phyloP scores from a whole-genome alignment of 2,113 vertebrate species.

The Ophthalmolycus amberensis region DNA sequence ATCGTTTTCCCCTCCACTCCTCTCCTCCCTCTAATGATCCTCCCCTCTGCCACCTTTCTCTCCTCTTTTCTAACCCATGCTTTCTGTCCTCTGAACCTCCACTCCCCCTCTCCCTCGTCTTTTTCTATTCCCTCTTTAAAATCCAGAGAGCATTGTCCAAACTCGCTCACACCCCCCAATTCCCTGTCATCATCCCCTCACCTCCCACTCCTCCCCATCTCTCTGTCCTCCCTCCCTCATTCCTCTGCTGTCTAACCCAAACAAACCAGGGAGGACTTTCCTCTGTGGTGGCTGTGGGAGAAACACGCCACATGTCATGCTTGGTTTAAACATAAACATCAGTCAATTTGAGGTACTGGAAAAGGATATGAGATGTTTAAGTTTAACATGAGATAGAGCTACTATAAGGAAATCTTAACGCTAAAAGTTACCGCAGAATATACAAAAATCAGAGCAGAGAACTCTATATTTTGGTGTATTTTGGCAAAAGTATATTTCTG shows the following conservation, averaged over 20 bases:
- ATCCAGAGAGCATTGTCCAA: conserved; percentile 64
- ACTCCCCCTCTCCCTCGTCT: conserved; percentile 20
- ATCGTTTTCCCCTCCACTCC: background rate
- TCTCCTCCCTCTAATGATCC: conserved; percentile 40
- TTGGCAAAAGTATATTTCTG: background rate
- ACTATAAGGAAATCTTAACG: conserved; percentile 28
- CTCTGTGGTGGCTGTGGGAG: conserved; percentile 67
- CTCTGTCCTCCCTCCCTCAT: conserved; percentile 61
- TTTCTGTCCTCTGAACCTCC: conserved; percentile 22
- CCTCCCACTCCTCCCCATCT: conserved; percentile 49
- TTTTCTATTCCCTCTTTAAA: conserved; percentile 56
- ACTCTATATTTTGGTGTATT: conserved; percentile 2
- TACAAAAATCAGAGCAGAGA: conserved; percentile 3
- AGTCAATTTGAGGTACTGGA: conserved; percentile 62
- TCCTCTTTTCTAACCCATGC: conserved; percentile 16
- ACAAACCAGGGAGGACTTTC: conserved; percentile 75
- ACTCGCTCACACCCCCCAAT: conserved; percentile 18
- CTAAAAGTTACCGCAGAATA: conserved; percentile 12
- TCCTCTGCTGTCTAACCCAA: conserved; percentile 76
- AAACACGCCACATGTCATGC: conserved; percentile 76
- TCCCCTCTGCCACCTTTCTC: conserved; percentile 41
- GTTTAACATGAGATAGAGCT: conserved; percentile 40
- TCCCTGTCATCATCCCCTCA: conserved; percentile 58
- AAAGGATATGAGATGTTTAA: conserved; percentile 59
- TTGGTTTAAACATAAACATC: conserved; percentile 73